Conservation (phyloP, 2,888 invertebrate species). For the Drosophila eohydei region DNA sequence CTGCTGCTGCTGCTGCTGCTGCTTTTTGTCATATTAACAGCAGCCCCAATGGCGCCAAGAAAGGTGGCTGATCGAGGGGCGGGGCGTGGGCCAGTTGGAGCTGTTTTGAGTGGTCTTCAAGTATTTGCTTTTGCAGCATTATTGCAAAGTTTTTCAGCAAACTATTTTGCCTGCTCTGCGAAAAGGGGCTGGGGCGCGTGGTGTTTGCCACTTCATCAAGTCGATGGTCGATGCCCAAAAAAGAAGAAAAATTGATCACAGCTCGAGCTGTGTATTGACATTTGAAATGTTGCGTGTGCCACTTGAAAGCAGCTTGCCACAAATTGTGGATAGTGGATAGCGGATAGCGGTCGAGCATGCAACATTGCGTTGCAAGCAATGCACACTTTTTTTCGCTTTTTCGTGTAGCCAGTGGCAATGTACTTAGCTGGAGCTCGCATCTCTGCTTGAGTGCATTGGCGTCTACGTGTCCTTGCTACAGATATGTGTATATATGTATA, state of each 20-base stretch:
- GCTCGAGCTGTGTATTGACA: conserved; percentile 41
- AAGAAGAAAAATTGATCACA: conserved; percentile 32
- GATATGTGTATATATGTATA: conserved; percentile 15
- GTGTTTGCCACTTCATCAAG: conserved; percentile 57
- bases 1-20: conserved; percentile 31
- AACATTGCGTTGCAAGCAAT: conserved; percentile 27
- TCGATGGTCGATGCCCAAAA: conserved; percentile 16
- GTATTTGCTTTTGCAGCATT: conserved; percentile 57
- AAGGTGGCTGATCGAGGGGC: background rate
- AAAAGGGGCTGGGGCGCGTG: background rate
- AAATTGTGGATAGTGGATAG: conserved; percentile 10
- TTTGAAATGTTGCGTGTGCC: conserved; percentile 49
- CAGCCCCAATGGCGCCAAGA: conserved; percentile 46
- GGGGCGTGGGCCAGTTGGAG: conserved; percentile 2
- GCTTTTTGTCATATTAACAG: conserved; percentile 79
- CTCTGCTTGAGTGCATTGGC: conserved; percentile 76
- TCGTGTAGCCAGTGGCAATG: conserved; percentile 32
- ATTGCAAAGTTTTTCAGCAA: conserved; percentile 42
- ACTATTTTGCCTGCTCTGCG: conserved; percentile 40
- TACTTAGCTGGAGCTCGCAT: conserved; percentile 43
- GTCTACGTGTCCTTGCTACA: conserved; percentile 74
- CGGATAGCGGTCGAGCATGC: background rate
- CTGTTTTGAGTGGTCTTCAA: conserved; percentile 36
- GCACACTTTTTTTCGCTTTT: background rate
- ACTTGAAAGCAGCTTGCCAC: conserved; percentile 29